A percentile compares a stretch with the other conserved stretches of the same genome.
Evolutionary conservation across 1,140 invertebrate species (phyloP).

Genomic region (Notospermus geniculatus): DNA sequence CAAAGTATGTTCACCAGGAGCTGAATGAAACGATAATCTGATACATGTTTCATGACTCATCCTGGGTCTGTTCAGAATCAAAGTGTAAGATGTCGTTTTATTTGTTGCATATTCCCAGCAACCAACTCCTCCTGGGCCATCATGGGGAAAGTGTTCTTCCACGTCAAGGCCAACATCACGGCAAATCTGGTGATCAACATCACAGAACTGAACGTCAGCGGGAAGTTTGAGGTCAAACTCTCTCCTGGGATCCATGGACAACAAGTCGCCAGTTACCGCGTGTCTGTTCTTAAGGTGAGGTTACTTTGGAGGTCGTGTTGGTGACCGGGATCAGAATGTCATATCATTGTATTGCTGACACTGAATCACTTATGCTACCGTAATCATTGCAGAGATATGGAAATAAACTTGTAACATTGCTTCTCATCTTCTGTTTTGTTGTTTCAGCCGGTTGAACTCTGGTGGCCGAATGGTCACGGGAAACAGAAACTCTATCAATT

Average conservation of each 20-base stretch:
- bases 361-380: background rate
- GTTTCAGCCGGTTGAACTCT: conserved; percentile 60
- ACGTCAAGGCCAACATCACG: too few relatives aligned
- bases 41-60: too few relatives aligned
- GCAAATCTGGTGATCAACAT: too few relatives aligned
- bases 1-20: too few relatives aligned
- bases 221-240: too few relatives aligned
- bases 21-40: too few relatives aligned
- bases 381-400: background rate
- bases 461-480: conserved; percentile 97
- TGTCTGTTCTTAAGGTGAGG: background rate
- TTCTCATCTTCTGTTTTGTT: background rate
- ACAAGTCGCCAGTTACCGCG: background rate
- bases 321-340: background rate
- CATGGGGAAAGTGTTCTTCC: too few relatives aligned
- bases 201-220: too few relatives aligned
- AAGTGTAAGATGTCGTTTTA: too few relatives aligned
- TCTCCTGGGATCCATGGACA: background rate
- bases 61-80: too few relatives aligned
- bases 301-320: background rate
- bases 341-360: background rate
- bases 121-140: too few relatives aligned
- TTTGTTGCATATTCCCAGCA: too few relatives aligned
- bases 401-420: background rate
- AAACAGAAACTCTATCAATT: conserved; percentile 72